Base-by-base conservation (phyloP, 2,888 invertebrate genomes). In the Amiota mariae region DNA sequence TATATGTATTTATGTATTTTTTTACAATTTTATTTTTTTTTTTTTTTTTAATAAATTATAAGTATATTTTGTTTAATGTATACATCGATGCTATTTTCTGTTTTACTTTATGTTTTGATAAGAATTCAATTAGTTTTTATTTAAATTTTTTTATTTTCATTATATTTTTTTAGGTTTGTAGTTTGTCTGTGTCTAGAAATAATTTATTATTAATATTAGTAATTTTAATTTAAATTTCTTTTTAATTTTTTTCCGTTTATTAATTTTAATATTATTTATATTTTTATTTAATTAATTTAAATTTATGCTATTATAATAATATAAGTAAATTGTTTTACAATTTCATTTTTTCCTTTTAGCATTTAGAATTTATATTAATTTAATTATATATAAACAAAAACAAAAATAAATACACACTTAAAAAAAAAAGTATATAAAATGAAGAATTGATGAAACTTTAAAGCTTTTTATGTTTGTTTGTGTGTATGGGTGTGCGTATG, bases 101-200 rank as follows among this genome's bases (percentile, higher is more conserved):
- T 36, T 66, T 49, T 36, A n/a, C n/a, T 71, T 68, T 72, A 10
- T 74, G 72, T 20, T 57, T 15, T 71, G 68, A 4, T 54, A 18
- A 59, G 51, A 67, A 51, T 71, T 66, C 63, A 47, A 24, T 70
- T 13, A 56, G 46, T 66, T 75, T 66, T 8, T 15, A n/a, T 67
- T 51, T 49, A 51, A 15, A 15, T 2, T 57, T 57, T 57, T 20
- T 8, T 76, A 15, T 2, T 57, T 57, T 57, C 1, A 15, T 76
- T 64, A 24, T 24, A 24, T 71, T 68, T 71, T 67, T 71, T 72
- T 67, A 72, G 64, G 77, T 79, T 80, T 81, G 3, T 24, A 24
- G 85, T 85, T 82, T 84, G 85, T 78, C 86, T 81, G 77, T 82
- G 80, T 86, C 80, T 81, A 81, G 81, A 86, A 81, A 82, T 81